A percentile compares a stretch with the other conserved stretches of the same genome.
Evolutionary conservation across 2,797 vertebrate genomes (phyloP).

Genomic region (Cyprinodon diabolis): DNA sequence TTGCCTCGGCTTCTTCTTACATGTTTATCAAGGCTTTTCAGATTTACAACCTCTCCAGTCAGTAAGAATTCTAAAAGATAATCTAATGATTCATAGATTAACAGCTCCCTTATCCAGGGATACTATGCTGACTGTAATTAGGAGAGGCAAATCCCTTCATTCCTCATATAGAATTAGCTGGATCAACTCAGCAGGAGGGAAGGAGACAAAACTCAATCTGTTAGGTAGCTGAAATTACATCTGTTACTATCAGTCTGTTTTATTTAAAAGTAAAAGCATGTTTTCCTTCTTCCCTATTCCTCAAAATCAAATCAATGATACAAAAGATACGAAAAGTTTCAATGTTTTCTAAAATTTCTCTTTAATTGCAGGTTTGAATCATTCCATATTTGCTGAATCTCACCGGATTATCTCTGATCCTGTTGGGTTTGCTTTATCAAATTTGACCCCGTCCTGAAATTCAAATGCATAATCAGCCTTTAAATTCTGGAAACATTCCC

Average conservation of each 20-base stretch:
- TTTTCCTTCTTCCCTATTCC: not conserved
- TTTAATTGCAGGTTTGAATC: not conserved
- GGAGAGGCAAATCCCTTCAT: slow-evolving; percentile 60
- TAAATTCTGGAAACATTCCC: slow-evolving; percentile 1
- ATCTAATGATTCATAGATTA: slow-evolving; percentile 49
- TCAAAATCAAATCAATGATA: not conserved
- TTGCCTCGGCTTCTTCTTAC: slow-evolving; percentile 22
- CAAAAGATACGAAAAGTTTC: not conserved
- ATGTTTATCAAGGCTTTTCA: slow-evolving; percentile 20
- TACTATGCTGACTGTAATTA: slow-evolving; percentile 64
- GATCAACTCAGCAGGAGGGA: slow-evolving; percentile 53
- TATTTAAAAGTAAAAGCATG: not conserved
- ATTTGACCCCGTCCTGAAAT: slow-evolving; percentile 1
- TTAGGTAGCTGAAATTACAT: slow-evolving; percentile 27
- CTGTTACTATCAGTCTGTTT: slow-evolving; percentile 4
- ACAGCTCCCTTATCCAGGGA: slow-evolving; percentile 48
- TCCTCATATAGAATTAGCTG: slow-evolving; percentile 62
- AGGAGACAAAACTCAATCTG: slow-evolving; percentile 36
- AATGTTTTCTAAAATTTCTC: not conserved
- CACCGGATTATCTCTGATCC: not conserved
- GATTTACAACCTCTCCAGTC: slow-evolving; percentile 35
- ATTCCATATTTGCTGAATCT: not conserved
- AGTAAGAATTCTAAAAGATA: slow-evolving; percentile 44
- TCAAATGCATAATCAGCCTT: slow-evolving; percentile 6
- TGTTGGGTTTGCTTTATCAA: not conserved